These are phyloP conservation scores for Malurus elegans DNA, from an alignment of 2,113 vertebrate genomes.

Conservation along the genomic window DNA sequence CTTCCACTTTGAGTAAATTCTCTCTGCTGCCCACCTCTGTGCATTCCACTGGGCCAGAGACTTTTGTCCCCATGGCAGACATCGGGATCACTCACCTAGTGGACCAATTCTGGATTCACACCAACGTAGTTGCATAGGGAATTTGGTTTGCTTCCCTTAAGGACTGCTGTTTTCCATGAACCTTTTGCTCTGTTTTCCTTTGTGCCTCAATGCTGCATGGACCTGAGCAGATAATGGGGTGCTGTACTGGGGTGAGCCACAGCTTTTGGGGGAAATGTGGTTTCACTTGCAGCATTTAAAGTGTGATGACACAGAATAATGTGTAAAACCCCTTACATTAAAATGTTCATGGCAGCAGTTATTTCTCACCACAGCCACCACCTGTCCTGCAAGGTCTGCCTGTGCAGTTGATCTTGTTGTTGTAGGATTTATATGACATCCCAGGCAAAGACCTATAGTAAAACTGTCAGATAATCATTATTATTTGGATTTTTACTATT, in stretches of 20 bases:
- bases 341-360: not conserved
- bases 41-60: not conserved
- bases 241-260: not conserved
- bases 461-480: not conserved
- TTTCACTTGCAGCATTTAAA: not conserved
- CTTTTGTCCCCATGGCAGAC: not conserved
- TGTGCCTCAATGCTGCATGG: not conserved
- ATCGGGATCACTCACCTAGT: not conserved
- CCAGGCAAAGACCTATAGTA: not conserved
- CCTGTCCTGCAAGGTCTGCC: not conserved
- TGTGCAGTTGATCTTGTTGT: not conserved
- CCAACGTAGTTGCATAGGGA: not conserved
- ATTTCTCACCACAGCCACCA: not conserved
- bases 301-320: not conserved
- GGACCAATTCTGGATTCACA: not conserved
- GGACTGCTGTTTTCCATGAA: not conserved
- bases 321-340: not conserved
- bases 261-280: not conserved
- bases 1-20: not conserved
- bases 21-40: not conserved
- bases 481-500: slow-evolving; percentile 35
- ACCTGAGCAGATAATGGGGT: not conserved
- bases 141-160: not conserved
- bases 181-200: not conserved
- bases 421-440: not conserved